phyloP scores from a whole-genome alignment of 2,113 vertebrate species.

The Empidonax alnorum region DNA sequence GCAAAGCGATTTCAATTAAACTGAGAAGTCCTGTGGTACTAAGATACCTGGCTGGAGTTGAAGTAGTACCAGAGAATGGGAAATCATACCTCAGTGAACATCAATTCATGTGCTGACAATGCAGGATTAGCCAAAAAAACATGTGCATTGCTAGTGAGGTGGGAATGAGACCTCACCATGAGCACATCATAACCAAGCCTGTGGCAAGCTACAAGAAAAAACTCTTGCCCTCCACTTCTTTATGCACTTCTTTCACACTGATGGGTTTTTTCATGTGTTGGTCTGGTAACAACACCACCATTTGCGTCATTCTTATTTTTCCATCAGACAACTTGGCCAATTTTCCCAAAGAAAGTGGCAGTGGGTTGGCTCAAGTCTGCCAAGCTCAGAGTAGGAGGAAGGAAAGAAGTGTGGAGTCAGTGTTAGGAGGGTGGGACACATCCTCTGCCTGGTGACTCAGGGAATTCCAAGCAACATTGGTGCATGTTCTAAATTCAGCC shows the following conservation, averaged over 20 bases:
- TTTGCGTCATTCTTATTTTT: background rate
- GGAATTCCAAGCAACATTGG: background rate
- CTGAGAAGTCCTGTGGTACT: background rate
- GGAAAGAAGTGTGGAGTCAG: background rate
- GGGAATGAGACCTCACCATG: background rate
- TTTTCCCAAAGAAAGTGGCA: background rate
- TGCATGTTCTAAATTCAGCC: background rate
- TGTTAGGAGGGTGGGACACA: background rate
- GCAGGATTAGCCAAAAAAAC: background rate
- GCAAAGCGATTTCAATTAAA: constrained; percentile 7
- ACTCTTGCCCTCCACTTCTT: background rate
- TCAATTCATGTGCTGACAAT: background rate
- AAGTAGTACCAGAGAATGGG: background rate
- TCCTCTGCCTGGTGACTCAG: background rate
- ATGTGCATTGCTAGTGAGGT: rapidly evolving
- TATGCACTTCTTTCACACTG: background rate
- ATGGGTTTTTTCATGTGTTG: background rate
- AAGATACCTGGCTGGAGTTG: background rate
- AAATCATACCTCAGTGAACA: background rate
- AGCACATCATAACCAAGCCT: background rate
- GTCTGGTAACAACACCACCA: background rate
- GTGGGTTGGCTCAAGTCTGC: background rate
- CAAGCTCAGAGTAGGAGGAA: background rate
- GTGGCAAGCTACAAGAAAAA: background rate
- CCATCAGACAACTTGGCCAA: background rate